These are phyloP conservation scores for Scomber japonicus DNA, from an alignment of 2,113 vertebrate species.

Conservation along the genomic window DNA sequence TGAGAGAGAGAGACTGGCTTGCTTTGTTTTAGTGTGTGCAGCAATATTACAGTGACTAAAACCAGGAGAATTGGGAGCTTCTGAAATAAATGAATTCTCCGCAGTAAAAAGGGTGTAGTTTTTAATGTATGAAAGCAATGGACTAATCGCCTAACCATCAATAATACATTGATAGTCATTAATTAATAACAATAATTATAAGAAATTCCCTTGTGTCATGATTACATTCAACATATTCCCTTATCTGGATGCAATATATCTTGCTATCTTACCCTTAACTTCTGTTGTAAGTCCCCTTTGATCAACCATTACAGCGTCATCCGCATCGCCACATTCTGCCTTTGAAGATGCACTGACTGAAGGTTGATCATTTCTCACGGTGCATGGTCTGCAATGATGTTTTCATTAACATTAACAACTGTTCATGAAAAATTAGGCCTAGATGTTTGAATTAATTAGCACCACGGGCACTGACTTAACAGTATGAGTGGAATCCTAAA, in stretches of 20 bases:
- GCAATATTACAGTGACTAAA: conserved; percentile 32
- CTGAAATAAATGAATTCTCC: conserved; percentile 6
- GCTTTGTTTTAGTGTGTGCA: conserved; percentile 59
- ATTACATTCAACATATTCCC: conserved; percentile 1
- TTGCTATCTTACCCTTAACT: conserved; percentile 25
- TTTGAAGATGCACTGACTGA: conserved; percentile 63
- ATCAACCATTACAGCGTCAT: conserved; percentile 61
- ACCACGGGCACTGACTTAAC: conserved; percentile 10
- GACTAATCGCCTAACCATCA: background rate
- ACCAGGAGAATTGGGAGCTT: conserved; percentile 29
- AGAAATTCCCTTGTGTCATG: too few relatives aligned
- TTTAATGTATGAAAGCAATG: conserved; percentile 15
- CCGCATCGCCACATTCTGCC: conserved; percentile 35
- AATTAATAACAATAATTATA: too few relatives aligned
- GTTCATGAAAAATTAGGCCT: conserved; percentile 47
- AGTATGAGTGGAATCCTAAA: conserved; percentile 21
- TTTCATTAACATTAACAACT: conserved; percentile 67
- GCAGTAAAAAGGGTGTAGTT: conserved; percentile 9
- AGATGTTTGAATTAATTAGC: conserved; percentile 59
- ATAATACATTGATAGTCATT: background rate
- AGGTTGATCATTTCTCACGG: conserved; percentile 41
- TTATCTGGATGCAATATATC: conserved; percentile 12
- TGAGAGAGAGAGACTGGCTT: conserved; percentile 45
- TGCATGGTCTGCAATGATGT: conserved; percentile 26
- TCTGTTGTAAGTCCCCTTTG: conserved; percentile 50